phyloP scores from a whole-genome alignment of 2,113 vertebrate genomes.

The Etheostoma spectabile region DNA sequence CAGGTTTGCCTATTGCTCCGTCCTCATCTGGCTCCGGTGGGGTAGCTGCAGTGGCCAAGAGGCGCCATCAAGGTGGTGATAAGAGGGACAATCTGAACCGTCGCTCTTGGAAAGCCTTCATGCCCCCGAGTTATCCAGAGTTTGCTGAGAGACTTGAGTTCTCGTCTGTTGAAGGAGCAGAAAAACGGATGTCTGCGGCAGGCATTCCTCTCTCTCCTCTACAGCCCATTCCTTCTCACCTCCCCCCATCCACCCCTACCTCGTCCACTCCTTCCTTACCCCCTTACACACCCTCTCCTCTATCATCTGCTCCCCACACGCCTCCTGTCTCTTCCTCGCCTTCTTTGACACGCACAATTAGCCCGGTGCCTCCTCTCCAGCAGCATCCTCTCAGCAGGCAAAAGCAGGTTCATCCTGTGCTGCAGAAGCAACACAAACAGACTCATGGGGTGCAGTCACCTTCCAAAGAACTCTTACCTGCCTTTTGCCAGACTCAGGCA shows the following conservation, averaged over 20 bases:
- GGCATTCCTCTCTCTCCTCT: conserved; percentile 81
- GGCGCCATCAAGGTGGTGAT: conserved; percentile 87
- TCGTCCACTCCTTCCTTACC: conserved; percentile 75
- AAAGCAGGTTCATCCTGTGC: conserved; percentile 68
- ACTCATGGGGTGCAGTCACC: conserved; percentile 46
- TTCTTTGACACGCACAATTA: conserved; percentile 67
- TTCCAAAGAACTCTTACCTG: conserved; percentile 67
- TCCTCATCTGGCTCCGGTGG: conserved; percentile 77
- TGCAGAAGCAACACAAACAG: conserved; percentile 74
- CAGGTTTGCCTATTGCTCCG: conserved; percentile 72
- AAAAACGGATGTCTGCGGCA: conserved; percentile 87
- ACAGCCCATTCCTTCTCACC: conserved; percentile 61
- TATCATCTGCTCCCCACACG: conserved; percentile 79
- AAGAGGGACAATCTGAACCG: conserved; percentile 95
- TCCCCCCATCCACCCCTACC: conserved; percentile 69
- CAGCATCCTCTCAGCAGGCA: conserved; percentile 73
- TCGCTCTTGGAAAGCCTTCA: conserved; percentile 97
- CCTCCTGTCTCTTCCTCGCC: conserved; percentile 77
- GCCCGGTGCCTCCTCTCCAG: conserved; percentile 65
- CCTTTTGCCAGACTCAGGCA: conserved; percentile 31
- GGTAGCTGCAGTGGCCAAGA: conserved; percentile 87
- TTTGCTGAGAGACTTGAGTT: conserved; percentile 94
- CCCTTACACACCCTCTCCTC: conserved; percentile 74
- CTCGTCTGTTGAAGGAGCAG: conserved; percentile 81
- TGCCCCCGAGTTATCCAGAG: conserved; percentile 95